Evolutionary conservation across 2,113 vertebrate genomes (phyloP), one percentile per base, ranked within the genome.

Genomic region (Trematomus loennbergii): DNA sequence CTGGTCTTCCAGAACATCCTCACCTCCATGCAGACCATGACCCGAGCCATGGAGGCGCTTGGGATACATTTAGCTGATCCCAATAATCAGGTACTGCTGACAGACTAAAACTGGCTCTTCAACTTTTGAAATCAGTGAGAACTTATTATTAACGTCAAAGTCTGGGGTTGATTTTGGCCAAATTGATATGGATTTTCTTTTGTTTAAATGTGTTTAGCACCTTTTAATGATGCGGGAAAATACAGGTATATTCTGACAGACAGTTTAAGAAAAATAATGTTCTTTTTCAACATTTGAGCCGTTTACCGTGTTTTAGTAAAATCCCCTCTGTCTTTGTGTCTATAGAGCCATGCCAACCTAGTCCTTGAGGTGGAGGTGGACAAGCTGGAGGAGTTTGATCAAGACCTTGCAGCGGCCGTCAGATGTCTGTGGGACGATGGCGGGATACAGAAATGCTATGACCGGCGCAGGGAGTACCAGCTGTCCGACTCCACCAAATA

Each of bases 1-100:
- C 91, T 98, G 73, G 95, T 97, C 74, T 97, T 92, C 88, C 96
- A 98, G 90, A 98, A 97, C 84, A 95, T 97, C 78, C 95, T 95
- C 93, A 96, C 95, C 0, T 96, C 97, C 72, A 96, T 98, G 90
- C 97, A 98, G 93, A 77, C 93, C 10, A 97, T 97, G 96, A 90
- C 96, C 88, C 88, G 95, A 86, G 97, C 97, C 46, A 96, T 97
- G 96, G 96, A 95, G 55, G 59, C 92, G 0, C 94, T 97, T 7
- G 75, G 86, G 33, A 96, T 97, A 74, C 73, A 92, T 8, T 96
- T 96, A 3, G 40, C 83, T 53, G 93, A 94, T 65, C 73, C 94
- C 2, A 86, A 94, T 67, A 97, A 96, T 83, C 76, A 96, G 95
- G 96, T 98, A 67, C 49, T 6, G 93, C 78, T 25, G 18, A 46